Conservation (phyloP, 2,797 vertebrate species). For the Melanogrammus aeglefinus region DNA sequence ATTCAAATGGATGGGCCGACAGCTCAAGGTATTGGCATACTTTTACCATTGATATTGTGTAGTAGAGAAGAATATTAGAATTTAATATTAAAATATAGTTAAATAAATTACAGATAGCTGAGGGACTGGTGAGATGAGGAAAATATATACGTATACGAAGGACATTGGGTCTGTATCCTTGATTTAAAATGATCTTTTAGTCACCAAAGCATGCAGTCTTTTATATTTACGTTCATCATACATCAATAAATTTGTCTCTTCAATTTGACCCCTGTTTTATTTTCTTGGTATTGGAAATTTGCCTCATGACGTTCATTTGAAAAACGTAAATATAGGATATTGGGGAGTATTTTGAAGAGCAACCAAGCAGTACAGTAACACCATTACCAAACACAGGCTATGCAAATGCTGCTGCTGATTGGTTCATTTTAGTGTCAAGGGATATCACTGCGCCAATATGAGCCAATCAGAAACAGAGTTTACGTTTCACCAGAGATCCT, state of each 20-base stretch:
- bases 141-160: slow-evolving; percentile 27
- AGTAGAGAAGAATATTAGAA: slow-evolving; percentile 39
- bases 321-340: slow-evolving; percentile 66
- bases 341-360: slow-evolving; percentile 21
- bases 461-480: background rate
- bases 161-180: slow-evolving; percentile 18
- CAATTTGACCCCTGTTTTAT: background rate
- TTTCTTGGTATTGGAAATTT: slow-evolving; percentile 4
- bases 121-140: slow-evolving; percentile 31
- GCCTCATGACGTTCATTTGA: slow-evolving; percentile 13
- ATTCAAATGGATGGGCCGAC: slow-evolving; percentile 30
- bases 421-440: background rate
- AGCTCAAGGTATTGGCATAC: slow-evolving; percentile 25
- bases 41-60: slow-evolving; percentile 11
- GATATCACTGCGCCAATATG: background rate
- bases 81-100: slow-evolving; percentile 11
- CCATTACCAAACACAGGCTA: background rate
- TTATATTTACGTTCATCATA: slow-evolving; percentile 70
- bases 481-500: background rate
- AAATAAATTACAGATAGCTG: slow-evolving; percentile 3
- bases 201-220: slow-evolving; percentile 51
- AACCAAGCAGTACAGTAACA: slow-evolving; percentile 4
- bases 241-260: slow-evolving; percentile 19
- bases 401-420: background rate
- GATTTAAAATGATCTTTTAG: slow-evolving; percentile 2